A percentile compares a stretch with the other conserved stretches of the same genome.
Conservation (phyloP, 2,113 vertebrate genomes). For the Coturnix japonica region DNA sequence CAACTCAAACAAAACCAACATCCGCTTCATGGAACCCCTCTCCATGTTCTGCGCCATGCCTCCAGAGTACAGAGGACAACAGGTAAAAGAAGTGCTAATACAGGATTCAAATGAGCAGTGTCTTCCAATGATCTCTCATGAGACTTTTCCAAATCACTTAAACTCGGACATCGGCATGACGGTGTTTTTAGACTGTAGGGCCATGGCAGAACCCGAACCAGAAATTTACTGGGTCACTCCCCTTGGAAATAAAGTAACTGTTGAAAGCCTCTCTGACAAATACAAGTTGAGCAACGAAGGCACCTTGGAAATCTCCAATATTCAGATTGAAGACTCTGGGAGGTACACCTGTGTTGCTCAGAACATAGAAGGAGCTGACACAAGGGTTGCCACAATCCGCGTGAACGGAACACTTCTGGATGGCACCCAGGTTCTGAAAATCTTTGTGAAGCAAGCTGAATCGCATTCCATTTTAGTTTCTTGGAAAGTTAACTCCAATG, state of each 20-base stretch:
- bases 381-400: conserved; percentile 87
- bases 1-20: conserved; percentile 90
- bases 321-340: conserved; percentile 92
- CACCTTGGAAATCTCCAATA: conserved; percentile 87
- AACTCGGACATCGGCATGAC: conserved; percentile 88
- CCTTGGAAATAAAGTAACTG: conserved; percentile 90
- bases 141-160: conserved; percentile 90
- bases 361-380: conserved; percentile 93
- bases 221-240: conserved; percentile 99
- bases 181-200: conserved; percentile 90
- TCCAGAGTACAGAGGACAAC: conserved; percentile 87
- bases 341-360: conserved; percentile 96
- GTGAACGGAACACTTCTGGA: conserved; percentile 95
- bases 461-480: conserved; percentile 94
- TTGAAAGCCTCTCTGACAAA: conserved; percentile 87
- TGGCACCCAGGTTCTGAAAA: conserved; percentile 91
- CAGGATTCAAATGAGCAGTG: conserved; percentile 88
- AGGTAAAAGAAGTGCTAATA: conserved; percentile 87
- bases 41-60: conserved; percentile 96
- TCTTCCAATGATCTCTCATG: conserved; percentile 93
- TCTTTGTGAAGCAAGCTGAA: conserved; percentile 92
- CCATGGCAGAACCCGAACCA: conserved; percentile 95
- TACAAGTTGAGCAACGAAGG: conserved; percentile 90
- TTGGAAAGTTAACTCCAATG: conserved; percentile 94
- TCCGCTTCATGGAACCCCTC: conserved; percentile 97